These are phyloP conservation scores for Sinonovacula constricta DNA, from an alignment of 1,140 invertebrate genomes.

Conservation along the genomic window DNA sequence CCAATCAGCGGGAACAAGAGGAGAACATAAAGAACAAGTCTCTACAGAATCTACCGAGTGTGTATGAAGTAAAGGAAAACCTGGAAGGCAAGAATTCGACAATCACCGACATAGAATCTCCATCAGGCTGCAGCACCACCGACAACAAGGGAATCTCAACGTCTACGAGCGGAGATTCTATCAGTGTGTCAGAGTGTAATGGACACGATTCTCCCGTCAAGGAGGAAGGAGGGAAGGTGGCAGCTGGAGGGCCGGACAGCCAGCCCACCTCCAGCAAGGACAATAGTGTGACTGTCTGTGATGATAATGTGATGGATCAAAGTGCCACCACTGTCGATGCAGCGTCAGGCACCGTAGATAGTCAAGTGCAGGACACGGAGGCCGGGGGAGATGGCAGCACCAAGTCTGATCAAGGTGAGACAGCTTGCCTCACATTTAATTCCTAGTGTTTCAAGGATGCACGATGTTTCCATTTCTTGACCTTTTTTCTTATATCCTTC, in stretches of 20 bases:
- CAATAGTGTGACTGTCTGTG: slow-evolving; percentile 23
- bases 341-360: no score
- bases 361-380: no score
- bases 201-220: slow-evolving; percentile 64
- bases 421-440: no score
- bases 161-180: slow-evolving; percentile 49
- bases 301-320: slow-evolving; percentile 54
- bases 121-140: slow-evolving; percentile 32
- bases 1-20: slow-evolving; percentile 44
- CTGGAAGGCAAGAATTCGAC: slow-evolving; percentile 31
- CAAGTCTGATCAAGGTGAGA: no score
- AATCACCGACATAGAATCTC: slow-evolving; percentile 46
- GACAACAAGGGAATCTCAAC: slow-evolving; percentile 51
- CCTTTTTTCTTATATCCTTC: no score
- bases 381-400: no score
- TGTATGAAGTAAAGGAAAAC: slow-evolving; percentile 41
- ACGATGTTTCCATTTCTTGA: no score
- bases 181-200: slow-evolving; percentile 61
- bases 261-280: not conserved
- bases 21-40: slow-evolving; percentile 49
- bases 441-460: no score
- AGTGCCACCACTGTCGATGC: no score
- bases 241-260: slow-evolving; percentile 5
- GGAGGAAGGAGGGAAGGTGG: slow-evolving; percentile 36
- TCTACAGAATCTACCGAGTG: slow-evolving; percentile 37